These are phyloP conservation scores for Salvelinus namaycush DNA, from an alignment of 2,113 vertebrate species.

Conservation along the genomic window DNA sequence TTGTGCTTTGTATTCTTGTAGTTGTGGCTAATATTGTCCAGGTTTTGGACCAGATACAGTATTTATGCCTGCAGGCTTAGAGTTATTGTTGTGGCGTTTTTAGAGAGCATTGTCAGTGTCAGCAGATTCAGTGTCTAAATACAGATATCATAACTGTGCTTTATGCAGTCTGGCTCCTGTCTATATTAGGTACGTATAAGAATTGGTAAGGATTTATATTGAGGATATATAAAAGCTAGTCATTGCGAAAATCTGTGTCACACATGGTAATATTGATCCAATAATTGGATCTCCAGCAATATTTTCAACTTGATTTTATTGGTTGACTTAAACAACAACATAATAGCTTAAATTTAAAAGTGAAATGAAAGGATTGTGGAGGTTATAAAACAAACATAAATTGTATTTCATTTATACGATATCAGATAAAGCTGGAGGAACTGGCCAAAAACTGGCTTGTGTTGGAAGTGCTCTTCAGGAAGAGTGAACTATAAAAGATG, in stretches of 20 bases:
- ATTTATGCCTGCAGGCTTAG: background rate
- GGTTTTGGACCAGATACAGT: background rate
- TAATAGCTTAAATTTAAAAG: background rate
- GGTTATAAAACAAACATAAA: background rate
- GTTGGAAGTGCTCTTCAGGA: too few relatives aligned
- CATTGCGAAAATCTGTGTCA: background rate
- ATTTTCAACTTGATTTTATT: background rate
- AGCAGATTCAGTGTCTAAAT: background rate
- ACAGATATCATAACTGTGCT: background rate
- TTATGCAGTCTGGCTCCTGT: background rate
- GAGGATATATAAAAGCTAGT: background rate
- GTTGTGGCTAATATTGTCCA: background rate
- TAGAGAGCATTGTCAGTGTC: background rate
- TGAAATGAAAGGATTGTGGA: background rate
- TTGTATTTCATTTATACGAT: too few relatives aligned
- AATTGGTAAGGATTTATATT: conserved; percentile 1
- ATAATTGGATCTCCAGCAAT: background rate
- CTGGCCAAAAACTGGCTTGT: background rate
- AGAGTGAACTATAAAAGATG: background rate
- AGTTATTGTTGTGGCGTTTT: background rate
- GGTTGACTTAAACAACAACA: background rate
- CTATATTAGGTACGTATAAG: background rate
- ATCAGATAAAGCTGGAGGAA: background rate
- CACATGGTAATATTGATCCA: background rate
- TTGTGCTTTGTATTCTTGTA: background rate